These are phyloP conservation scores for Physeter macrocephalus DNA, from an alignment of 2,113 vertebrate genomes.

Conservation along the genomic window DNA sequence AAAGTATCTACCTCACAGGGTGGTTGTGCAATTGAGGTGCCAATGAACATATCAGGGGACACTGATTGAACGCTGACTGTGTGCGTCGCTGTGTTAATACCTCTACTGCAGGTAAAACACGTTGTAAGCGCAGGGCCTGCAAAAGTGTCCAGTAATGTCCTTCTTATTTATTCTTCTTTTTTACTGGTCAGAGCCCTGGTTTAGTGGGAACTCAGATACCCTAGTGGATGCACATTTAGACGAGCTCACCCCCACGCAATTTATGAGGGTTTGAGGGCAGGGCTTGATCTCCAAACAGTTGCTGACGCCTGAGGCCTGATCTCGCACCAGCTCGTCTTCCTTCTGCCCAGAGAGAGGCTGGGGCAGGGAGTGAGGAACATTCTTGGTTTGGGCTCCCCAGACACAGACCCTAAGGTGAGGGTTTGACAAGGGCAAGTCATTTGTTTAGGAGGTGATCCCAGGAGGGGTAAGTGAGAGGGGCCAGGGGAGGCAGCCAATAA, in stretches of 20 bases:
- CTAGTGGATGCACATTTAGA: neutral
- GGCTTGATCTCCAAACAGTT: neutral
- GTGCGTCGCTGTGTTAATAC: neutral
- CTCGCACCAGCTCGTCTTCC: neutral
- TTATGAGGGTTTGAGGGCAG: neutral
- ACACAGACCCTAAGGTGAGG: neutral
- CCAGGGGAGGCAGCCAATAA: neutral
- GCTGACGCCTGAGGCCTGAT: neutral
- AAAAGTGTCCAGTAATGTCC: neutral
- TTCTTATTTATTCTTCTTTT: neutral
- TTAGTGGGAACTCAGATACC: neutral
- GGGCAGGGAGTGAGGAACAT: neutral
- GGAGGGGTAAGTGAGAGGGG: neutral
- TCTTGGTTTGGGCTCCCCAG: neutral
- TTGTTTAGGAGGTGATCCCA: neutral
- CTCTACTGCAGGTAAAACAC: neutral
- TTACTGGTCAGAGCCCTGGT: neutral
- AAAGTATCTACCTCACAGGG: neutral
- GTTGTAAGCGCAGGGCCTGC: neutral
- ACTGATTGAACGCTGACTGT: too few relatives aligned
- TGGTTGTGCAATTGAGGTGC: accelerated
- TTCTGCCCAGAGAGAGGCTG: neutral
- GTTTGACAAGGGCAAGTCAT: neutral
- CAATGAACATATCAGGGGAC: accelerated
- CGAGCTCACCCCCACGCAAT: neutral